phyloP scores from a whole-genome alignment of 2,797 vertebrate genomes.

The Enteromius paludinosus region DNA sequence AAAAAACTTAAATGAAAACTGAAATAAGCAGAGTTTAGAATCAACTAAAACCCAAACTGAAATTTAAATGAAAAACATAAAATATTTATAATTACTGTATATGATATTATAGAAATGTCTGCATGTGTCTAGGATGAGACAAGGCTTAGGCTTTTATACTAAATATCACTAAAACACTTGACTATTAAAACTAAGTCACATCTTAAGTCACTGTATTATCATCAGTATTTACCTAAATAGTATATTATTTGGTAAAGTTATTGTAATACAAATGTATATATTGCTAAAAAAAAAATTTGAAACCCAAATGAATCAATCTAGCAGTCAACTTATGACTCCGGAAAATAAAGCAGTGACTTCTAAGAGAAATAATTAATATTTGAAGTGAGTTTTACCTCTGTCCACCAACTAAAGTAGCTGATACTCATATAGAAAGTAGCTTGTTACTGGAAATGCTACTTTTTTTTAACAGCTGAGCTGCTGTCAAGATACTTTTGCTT shows the following conservation, averaged over 20 bases:
- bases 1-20: not conserved
- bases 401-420: not conserved
- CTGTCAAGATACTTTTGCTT: not conserved
- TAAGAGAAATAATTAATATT: not conserved
- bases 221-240: not conserved
- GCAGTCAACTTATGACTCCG: not conserved
- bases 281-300: not conserved
- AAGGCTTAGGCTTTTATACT: not conserved
- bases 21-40: not conserved
- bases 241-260: not conserved
- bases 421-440: conserved; percentile 4
- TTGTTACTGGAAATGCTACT: not conserved
- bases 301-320: not conserved
- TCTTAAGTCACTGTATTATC: not conserved
- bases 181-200: not conserved
- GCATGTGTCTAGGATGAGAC: not conserved
- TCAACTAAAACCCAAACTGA: not conserved
- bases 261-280: not conserved
- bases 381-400: not conserved
- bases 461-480: not conserved
- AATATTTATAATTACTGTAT: not conserved
- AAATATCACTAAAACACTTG: not conserved
- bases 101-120: not conserved
- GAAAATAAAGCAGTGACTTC: not conserved
- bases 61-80: not conserved